Evolutionary conservation across 2,797 vertebrate species (phyloP).

Genomic region (Molossus alvarezi): DNA sequence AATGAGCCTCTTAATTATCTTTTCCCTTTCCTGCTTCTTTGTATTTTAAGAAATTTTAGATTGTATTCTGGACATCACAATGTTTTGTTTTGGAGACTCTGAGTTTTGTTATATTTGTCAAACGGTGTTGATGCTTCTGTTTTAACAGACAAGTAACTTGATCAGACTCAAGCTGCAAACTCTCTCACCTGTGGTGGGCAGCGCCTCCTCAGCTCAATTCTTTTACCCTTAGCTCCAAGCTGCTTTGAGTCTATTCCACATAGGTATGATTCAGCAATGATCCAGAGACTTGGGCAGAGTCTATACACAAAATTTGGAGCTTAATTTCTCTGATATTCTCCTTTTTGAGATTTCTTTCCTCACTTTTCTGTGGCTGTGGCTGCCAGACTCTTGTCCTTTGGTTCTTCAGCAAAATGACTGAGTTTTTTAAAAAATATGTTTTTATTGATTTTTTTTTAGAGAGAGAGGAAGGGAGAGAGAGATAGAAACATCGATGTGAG

Average conservation of each 20-base stretch:
- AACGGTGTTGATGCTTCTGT: neutral
- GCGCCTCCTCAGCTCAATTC: neutral
- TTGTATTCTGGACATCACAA: neutral
- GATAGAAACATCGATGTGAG: too few relatives aligned
- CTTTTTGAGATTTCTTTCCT: neutral
- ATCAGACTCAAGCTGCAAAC: slow-evolving; percentile 9
- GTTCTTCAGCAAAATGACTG: neutral
- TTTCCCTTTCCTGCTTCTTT: slow-evolving; percentile 15
- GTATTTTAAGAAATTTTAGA: neutral
- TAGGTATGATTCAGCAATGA: neutral
- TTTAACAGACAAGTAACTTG: neutral
- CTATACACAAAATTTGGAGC: neutral
- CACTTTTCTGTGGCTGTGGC: neutral
- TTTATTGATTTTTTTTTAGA: too few relatives aligned
- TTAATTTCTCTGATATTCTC: neutral
- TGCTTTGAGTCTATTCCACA: neutral
- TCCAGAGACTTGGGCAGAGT: neutral
- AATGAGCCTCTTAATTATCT: neutral
- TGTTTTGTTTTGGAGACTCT: neutral
- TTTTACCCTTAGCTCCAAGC: neutral
- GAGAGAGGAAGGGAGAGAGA: too few relatives aligned
- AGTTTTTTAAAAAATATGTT: too few relatives aligned
- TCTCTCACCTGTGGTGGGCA: neutral
- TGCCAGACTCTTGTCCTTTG: neutral
- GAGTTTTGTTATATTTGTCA: neutral